Evolutionary conservation across 2,797 vertebrate species (phyloP).

Genomic region (Crenuchus spilurus): DNA sequence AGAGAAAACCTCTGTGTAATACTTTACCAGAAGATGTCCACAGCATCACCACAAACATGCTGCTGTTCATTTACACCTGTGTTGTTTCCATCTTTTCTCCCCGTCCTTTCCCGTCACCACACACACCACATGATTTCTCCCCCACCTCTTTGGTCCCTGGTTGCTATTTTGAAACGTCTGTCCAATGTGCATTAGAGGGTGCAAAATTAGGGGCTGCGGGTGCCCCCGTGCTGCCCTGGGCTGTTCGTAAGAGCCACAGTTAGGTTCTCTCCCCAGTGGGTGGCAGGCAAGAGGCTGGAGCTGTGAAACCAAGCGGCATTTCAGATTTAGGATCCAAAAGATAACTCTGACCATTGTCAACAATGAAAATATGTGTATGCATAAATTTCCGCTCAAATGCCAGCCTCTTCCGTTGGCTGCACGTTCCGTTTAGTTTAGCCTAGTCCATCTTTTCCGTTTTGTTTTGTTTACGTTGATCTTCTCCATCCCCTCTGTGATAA

Average conservation of each 20-base stretch:
- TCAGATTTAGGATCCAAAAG: too few relatives aligned
- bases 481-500: constrained; percentile 39
- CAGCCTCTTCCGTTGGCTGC: constrained; percentile 8
- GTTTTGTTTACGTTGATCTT: constrained; percentile 21
- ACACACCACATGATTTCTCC: constrained; percentile 10
- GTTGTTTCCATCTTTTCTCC: background rate
- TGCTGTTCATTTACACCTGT: background rate
- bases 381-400: background rate
- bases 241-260: constrained; percentile 47
- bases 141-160: background rate
- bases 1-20: too few relatives aligned
- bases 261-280: constrained; percentile 63
- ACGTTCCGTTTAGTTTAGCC: constrained; percentile 37
- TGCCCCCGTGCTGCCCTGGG: background rate
- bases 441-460: constrained; percentile 27
- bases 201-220: background rate
- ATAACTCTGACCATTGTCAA: background rate
- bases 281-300: constrained; percentile 48
- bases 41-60: too few relatives aligned
- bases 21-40: too few relatives aligned
- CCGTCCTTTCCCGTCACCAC: background rate
- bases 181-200: constrained; percentile 28
- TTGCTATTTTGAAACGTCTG: constrained; percentile 30
- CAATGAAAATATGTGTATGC: background rate
- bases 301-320: too few relatives aligned